Conservation (phyloP, 2,113 vertebrate genomes). For the Carlito syrichta region DNA sequence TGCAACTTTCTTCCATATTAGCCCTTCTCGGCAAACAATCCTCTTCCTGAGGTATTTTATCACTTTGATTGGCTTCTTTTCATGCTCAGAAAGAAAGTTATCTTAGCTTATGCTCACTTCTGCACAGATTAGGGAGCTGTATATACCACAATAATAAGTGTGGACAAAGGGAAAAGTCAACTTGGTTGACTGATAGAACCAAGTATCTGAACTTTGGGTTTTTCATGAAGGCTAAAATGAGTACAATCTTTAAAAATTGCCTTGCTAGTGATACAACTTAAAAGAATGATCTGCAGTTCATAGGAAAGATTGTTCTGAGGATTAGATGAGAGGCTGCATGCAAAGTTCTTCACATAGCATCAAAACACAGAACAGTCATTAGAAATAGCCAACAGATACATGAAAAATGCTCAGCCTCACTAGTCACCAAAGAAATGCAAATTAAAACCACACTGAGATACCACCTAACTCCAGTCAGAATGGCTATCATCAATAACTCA, state of each 20-base stretch:
- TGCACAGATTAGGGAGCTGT: neutral
- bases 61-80: neutral
- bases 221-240: neutral
- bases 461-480: too few species aligned
- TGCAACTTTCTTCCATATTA: neutral
- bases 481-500: too few species aligned
- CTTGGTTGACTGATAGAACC: neutral
- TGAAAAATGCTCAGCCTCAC: too few species aligned
- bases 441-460: too few species aligned
- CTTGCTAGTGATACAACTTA: neutral
- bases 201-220: neutral
- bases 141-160: neutral
- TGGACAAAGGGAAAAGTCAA: neutral
- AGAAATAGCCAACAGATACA: too few species aligned
- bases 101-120: neutral
- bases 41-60: neutral
- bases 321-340: neutral
- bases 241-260: neutral
- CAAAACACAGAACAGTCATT: neutral
- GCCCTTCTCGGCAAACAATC: neutral
- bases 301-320: neutral
- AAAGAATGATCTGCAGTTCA: neutral
- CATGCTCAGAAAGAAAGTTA: neutral
- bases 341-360: neutral
- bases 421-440: too few species aligned